A percentile compares a stretch with the other conserved stretches of the same genome.
Conservation (phyloP, 1,140 invertebrate species). For the Archivesica marissinica region DNA sequence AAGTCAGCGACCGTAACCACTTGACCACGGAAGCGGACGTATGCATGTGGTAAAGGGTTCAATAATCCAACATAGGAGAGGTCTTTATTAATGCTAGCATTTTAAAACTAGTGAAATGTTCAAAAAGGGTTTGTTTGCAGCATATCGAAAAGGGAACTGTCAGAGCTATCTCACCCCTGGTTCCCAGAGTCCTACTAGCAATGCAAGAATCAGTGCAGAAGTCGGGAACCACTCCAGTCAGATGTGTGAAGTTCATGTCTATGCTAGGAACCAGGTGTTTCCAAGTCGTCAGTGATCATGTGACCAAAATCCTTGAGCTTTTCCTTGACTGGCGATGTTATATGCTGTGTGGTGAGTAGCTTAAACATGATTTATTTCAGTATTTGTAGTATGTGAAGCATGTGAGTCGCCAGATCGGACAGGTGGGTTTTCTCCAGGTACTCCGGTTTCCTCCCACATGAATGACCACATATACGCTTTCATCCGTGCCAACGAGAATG, state of each 20-base stretch:
- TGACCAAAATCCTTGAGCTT: slow-evolving; percentile 33
- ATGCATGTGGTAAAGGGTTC: not conserved
- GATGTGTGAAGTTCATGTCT: slow-evolving; percentile 50
- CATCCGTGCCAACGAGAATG: no score
- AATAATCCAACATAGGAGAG: not conserved
- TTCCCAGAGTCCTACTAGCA: slow-evolving; percentile 23
- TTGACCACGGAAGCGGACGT: no score
- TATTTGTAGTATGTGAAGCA: no score
- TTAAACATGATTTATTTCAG: not conserved
- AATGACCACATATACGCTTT: no score
- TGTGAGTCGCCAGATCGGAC: no score
- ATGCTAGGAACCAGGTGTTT: slow-evolving; percentile 16
- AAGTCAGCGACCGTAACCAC: no score
- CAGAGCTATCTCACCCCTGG: not conserved
- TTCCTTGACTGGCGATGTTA: slow-evolving; percentile 42
- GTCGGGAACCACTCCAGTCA: not conserved
- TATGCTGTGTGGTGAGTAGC: slow-evolving; percentile 26
- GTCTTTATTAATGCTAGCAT: not conserved
- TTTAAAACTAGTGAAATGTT: not conserved
- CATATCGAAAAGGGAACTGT: slow-evolving; percentile 45
- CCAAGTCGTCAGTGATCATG: slow-evolving; percentile 9
- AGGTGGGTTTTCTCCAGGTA: no score
- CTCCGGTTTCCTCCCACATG: no score
- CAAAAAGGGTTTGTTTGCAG: slow-evolving; percentile 36
- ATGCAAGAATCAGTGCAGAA: slow-evolving; percentile 41